Evolutionary conservation across 2,113 vertebrate genomes (phyloP).

Genomic region (Muscicapa adusta): DNA sequence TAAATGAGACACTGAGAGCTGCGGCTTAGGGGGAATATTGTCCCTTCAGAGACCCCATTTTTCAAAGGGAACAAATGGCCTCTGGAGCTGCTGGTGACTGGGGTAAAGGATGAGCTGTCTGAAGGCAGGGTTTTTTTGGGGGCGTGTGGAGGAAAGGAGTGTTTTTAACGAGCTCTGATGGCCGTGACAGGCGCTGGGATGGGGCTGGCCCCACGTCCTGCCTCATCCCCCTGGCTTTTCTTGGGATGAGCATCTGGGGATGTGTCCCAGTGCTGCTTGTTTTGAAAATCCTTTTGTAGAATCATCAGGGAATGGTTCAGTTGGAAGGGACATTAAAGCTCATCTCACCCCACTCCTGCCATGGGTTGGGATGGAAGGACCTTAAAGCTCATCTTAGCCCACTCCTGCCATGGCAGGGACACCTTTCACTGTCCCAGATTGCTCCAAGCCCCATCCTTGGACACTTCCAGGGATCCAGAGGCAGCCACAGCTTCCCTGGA

Average conservation of each 20-base stretch:
- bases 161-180: background rate
- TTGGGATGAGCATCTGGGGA: background rate
- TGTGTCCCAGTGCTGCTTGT: background rate
- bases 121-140: background rate
- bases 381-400: rapidly evolving
- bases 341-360: rapidly evolving
- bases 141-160: background rate
- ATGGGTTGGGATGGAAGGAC: too few species aligned
- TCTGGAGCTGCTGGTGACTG: background rate
- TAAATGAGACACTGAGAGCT: constrained; percentile 32
- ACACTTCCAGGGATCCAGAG: background rate
- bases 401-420: too few species aligned
- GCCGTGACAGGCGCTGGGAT: rapidly evolving
- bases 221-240: background rate
- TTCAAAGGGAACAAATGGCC: constrained; percentile 46
- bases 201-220: rapidly evolving
- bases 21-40: constrained; percentile 13
- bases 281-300: rapidly evolving
- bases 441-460: background rate
- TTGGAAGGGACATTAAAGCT: background rate
- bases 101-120: background rate
- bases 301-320: rapidly evolving
- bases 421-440: rapidly evolving
- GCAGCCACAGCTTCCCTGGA: background rate
- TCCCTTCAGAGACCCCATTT: constrained; percentile 8